These are phyloP conservation scores for Galagoides demidoff DNA, from an alignment of 2,797 vertebrate genomes.

Conservation along the genomic window DNA sequence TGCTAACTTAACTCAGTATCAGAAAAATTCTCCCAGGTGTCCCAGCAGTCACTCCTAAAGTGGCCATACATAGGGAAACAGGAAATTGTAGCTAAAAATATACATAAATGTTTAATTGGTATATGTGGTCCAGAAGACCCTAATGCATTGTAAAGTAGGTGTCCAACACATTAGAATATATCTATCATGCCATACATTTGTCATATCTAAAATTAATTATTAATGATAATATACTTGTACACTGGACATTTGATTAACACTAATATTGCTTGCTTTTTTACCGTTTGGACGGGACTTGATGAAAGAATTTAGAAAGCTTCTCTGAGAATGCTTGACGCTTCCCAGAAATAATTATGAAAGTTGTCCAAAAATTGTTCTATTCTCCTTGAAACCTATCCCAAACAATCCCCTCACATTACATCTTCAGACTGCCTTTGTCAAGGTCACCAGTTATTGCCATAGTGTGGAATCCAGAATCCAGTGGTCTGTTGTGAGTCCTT, in stretches of 20 bases:
- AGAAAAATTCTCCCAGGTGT: neutral
- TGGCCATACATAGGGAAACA: too few relatives aligned
- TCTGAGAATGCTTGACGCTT: neutral
- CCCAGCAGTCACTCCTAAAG: too few relatives aligned
- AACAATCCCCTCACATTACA: neutral
- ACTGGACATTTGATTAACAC: conserved; percentile 33
- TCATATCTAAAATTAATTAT: conserved; percentile 8
- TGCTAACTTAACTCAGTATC: conserved; percentile 15
- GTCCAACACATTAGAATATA: conserved; percentile 15
- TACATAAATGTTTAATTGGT: conserved; percentile 62
- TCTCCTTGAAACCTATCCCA: conserved; percentile 17
- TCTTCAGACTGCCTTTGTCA: neutral
- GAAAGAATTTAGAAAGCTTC: conserved; percentile 21
- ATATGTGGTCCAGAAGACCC: neutral
- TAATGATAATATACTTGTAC: neutral
- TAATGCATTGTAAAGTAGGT: conserved; percentile 24
- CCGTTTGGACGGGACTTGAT: conserved; percentile 14
- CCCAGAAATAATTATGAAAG: conserved; percentile 29
- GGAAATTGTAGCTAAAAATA: conserved; percentile 4
- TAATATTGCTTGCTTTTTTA: conserved; percentile 42
- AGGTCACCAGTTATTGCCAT: neutral
- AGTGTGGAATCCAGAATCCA: neutral
- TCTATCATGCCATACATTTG: conserved; percentile 36
- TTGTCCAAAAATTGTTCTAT: neutral
- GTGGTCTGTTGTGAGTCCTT: neutral